Evolutionary conservation across 2,888 invertebrate species (phyloP).

Genomic region (Tribolium freemani): DNA sequence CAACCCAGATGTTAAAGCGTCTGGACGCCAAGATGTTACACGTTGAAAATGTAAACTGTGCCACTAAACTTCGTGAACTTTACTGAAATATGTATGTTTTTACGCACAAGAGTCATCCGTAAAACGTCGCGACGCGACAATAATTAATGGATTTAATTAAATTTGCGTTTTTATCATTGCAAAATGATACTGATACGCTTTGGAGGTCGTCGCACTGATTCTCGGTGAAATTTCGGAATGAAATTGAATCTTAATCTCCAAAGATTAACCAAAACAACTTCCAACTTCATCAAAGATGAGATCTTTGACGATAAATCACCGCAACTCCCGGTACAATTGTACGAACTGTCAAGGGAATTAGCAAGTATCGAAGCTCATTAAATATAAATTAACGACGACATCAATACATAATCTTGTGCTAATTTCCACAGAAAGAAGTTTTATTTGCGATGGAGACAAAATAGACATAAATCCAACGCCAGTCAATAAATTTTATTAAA

Average conservation of each 20-base stretch:
- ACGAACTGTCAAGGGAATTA: slow-evolving; percentile 11
- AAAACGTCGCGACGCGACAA: background rate
- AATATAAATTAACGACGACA: background rate
- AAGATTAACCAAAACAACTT: slow-evolving; percentile 18
- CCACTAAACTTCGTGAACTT: slow-evolving; percentile 61
- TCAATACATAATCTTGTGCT: background rate
- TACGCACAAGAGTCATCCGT: slow-evolving; percentile 30
- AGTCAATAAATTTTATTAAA: slow-evolving; percentile 12
- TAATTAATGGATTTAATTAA: slow-evolving; percentile 16
- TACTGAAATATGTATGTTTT: slow-evolving; percentile 52
- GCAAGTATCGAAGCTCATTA: slow-evolving; percentile 2
- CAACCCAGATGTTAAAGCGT: slow-evolving; percentile 51
- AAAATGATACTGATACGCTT: background rate
- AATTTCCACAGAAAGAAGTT: background rate
- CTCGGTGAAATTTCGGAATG: slow-evolving; percentile 1
- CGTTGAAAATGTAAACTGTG: slow-evolving; percentile 55
- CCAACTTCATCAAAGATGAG: slow-evolving; percentile 7
- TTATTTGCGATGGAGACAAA: background rate
- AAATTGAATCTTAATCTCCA: slow-evolving; percentile 4
- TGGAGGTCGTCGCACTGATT: background rate
- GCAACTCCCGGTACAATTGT: slow-evolving; percentile 6
- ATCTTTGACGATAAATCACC: slow-evolving; percentile 14
- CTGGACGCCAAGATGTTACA: slow-evolving; percentile 44
- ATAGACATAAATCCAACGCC: background rate
- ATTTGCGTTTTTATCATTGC: slow-evolving; percentile 1